Evolutionary conservation across 2,113 vertebrate genomes (phyloP).

Genomic region (Lampris incognitus): DNA sequence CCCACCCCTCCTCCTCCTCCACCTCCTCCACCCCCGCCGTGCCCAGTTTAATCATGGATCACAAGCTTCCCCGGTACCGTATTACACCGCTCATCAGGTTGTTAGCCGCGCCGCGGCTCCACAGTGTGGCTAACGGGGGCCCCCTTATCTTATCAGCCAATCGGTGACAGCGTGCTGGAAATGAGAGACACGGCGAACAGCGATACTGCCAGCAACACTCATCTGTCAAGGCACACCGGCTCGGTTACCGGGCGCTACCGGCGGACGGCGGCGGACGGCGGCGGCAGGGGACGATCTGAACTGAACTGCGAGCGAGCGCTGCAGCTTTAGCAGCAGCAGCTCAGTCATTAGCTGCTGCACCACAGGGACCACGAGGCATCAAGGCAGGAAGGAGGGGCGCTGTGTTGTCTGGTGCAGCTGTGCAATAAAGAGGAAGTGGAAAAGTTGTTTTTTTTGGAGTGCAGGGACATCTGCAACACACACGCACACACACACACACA

Average conservation of each 20-base stretch:
- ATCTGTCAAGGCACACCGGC: constrained; percentile 50
- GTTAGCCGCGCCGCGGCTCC: constrained; percentile 25
- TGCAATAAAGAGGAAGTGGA: constrained; percentile 22
- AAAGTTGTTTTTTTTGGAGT: constrained; percentile 34
- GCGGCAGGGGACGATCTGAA: constrained; percentile 41
- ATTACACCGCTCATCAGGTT: constrained; percentile 47
- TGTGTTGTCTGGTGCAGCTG: constrained; percentile 41
- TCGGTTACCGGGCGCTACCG: constrained; percentile 54
- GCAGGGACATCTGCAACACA: too few relatives aligned
- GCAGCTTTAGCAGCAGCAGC: constrained; percentile 24
- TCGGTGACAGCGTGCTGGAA: constrained; percentile 53
- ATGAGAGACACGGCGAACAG: constrained; percentile 48
- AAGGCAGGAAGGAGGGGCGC: constrained; percentile 22
- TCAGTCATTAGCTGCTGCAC: constrained; percentile 51
- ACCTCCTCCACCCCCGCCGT: background rate
- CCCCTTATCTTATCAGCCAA: constrained; percentile 66
- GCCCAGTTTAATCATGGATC: constrained; percentile 26
- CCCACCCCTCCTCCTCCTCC: background rate
- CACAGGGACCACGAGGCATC: constrained; percentile 17
- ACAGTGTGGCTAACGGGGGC: constrained; percentile 16
- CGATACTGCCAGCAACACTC: constrained; percentile 53
- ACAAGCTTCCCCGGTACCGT: background rate
- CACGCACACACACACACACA: too few relatives aligned
- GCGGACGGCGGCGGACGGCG: constrained; percentile 7
- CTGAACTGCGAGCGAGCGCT: constrained; percentile 31